phyloP scores from a whole-genome alignment of 2,113 vertebrate species.

The Neotragus moschatus region DNA sequence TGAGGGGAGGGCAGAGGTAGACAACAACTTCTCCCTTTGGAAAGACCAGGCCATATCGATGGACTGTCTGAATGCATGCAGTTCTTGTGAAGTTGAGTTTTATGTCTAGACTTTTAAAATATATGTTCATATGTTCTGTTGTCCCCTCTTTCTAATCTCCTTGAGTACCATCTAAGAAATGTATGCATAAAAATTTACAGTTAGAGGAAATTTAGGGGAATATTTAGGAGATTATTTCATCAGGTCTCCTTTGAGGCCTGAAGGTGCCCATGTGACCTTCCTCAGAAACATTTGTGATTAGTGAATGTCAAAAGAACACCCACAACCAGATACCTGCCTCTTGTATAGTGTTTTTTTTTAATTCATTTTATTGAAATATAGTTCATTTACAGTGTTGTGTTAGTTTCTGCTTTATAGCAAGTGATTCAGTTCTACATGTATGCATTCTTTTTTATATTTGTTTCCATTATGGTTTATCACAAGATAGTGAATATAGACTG shows the following conservation, averaged over 20 bases:
- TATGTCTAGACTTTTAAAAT: neutral
- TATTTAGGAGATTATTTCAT: neutral
- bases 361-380: neutral
- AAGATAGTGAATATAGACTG: neutral
- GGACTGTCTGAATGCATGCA: neutral
- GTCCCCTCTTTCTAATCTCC: neutral
- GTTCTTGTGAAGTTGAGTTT: neutral
- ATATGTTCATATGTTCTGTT: neutral
- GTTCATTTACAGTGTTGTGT: neutral
- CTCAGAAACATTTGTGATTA: neutral
- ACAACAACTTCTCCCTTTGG: neutral
- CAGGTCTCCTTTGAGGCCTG: neutral
- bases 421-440: neutral
- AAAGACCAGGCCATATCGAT: neutral
- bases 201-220: neutral
- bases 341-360: neutral
- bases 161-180: neutral
- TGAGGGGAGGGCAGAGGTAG: neutral
- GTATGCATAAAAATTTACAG: neutral
- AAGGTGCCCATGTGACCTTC: neutral
- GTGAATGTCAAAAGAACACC: neutral
- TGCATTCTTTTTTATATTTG: neutral
- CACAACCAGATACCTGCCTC: neutral
- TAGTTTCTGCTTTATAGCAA: neutral
- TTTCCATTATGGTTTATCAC: neutral